Percentiles rank a stretch among this genome's conserved stretches.
These are phyloP conservation scores for Chaetogeoica ovagalla DNA, from an alignment of 2,888 invertebrate species.

Conservation along the genomic window DNA sequence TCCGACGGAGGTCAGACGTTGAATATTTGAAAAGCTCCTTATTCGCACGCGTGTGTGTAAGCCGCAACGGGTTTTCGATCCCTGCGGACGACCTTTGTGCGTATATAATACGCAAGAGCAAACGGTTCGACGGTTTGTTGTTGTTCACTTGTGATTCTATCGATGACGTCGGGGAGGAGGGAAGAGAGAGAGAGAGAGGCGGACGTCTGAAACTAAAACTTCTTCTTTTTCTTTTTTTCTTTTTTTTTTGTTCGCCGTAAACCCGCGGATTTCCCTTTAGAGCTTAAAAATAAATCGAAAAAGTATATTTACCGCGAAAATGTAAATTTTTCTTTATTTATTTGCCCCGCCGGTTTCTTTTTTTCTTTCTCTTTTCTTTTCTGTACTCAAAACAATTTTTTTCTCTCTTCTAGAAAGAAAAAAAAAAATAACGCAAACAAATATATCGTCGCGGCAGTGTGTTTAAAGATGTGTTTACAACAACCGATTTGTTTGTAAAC, in stretches of 20 bases:
- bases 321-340: constrained; percentile 1
- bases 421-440: no score
- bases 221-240: no score
- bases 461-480: no score
- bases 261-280: constrained; percentile 29
- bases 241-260: constrained; percentile 1
- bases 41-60: constrained; percentile 36
- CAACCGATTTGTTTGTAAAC: no score
- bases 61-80: constrained; percentile 26
- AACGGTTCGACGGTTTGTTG: not conserved
- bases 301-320: constrained; percentile 28
- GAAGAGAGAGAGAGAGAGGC: not conserved
- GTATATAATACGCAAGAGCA: not conserved
- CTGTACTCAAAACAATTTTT: no score
- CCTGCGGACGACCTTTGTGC: constrained; percentile 24
- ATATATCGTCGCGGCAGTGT: no score
- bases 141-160: constrained; percentile 32
- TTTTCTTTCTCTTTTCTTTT: no score
- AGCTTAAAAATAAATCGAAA: constrained; percentile 40
- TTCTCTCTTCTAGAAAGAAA: no score
- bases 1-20: constrained; percentile 7
- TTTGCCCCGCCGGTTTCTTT: not conserved
- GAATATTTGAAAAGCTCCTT: constrained; percentile 34
- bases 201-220: not conserved
- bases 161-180: not conserved